Conservation (phyloP, 2,797 vertebrate genomes). For the Protonibea diacanthus region DNA sequence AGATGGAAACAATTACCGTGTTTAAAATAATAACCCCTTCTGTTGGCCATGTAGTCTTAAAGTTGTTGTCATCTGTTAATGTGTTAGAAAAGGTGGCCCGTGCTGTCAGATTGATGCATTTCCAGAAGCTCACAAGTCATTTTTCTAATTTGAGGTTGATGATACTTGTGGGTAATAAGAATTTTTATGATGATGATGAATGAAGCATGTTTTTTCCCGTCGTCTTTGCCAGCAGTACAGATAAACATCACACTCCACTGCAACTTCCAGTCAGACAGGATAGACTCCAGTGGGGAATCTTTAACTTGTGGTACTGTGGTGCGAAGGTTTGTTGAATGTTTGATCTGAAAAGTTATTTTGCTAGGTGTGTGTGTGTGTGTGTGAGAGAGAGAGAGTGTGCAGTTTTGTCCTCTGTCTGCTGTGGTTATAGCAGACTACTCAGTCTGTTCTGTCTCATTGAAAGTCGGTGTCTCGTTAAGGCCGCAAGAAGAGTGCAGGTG, state of each 20-base stretch:
- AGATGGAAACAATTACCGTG: neutral
- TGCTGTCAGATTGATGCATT: constrained; percentile 2
- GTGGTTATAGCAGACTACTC: neutral
- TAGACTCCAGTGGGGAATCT: constrained; percentile 11
- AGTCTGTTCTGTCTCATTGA: constrained; percentile 14
- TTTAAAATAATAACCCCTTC: neutral
- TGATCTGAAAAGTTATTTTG: constrained; percentile 13
- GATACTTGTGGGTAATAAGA: neutral
- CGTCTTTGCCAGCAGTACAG: neutral
- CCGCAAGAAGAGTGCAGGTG: constrained; percentile 11
- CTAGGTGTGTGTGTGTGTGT: neutral
- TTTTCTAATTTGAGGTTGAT: neutral
- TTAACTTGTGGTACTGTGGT: constrained; percentile 22
- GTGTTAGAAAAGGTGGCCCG: neutral
- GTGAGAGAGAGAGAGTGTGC: neutral
- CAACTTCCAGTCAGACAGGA: constrained; percentile 30
- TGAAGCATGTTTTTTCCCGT: neutral
- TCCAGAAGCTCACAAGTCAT: neutral
- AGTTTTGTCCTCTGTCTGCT: neutral
- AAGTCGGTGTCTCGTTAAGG: constrained; percentile 22
- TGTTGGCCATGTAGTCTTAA: neutral
- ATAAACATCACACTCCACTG: constrained; percentile 13
- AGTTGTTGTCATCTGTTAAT: neutral
- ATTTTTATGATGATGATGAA: neutral
- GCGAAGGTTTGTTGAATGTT: constrained; percentile 7